Percentiles rank a stretch among this genome's conserved stretches.
Evolutionary conservation across 2,113 vertebrate species (phyloP).

Genomic region (human (Homo sapiens)): DNA sequence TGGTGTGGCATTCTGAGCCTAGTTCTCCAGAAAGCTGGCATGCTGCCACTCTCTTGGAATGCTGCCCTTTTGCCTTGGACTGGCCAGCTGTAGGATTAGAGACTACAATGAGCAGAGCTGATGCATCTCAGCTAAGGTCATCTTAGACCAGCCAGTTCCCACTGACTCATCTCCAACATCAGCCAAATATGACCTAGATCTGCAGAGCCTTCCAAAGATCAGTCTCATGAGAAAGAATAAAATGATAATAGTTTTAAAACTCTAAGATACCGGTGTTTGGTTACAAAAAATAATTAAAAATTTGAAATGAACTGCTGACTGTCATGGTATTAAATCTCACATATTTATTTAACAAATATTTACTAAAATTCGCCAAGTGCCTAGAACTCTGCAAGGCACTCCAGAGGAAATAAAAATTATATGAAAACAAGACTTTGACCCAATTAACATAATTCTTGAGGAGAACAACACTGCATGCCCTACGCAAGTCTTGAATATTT

Average conservation of each 20-base stretch:
- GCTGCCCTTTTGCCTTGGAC: neutral
- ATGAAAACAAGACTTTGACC: neutral
- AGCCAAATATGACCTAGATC: neutral
- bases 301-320: neutral
- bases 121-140: fast-evolving
- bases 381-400: neutral
- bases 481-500: neutral
- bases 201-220: neutral
- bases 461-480: neutral
- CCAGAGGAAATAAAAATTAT: conserved; percentile 7
- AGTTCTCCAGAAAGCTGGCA: fast-evolving
- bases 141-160: neutral
- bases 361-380: neutral
- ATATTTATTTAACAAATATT: neutral
- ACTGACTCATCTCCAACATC: neutral
- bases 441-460: neutral
- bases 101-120: no score
- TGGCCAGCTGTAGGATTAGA: fast-evolving
- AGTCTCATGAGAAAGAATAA: neutral
- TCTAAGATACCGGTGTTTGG: neutral
- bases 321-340: neutral
- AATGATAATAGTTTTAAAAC: neutral
- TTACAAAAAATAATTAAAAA: neutral
- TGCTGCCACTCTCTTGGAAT: neutral
- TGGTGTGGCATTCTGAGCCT: fast-evolving